Conservation (phyloP, 2,888 invertebrate genomes). For the Neelides folsomi region DNA sequence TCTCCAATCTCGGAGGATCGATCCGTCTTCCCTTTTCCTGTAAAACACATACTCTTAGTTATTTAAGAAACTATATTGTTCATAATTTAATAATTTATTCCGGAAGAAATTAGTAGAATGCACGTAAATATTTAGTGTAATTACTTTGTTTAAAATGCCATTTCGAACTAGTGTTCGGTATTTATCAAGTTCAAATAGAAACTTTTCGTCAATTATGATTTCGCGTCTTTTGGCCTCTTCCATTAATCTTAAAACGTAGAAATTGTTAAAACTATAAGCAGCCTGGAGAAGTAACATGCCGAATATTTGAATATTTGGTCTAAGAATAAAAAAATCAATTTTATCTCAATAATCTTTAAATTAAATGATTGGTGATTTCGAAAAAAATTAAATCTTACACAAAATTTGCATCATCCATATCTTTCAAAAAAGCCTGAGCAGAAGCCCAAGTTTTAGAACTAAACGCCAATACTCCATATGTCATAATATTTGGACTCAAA, state of each 20-base stretch:
- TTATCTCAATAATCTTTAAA: too few relatives aligned
- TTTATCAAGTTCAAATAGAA: slow-evolving; percentile 49
- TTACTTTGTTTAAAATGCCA: slow-evolving; percentile 43
- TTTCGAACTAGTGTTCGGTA: slow-evolving; percentile 48
- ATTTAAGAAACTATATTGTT: too few relatives aligned
- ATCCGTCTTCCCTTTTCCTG: slow-evolving; percentile 24
- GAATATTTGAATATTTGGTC: slow-evolving; percentile 60
- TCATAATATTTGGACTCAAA: slow-evolving; percentile 58
- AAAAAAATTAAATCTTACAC: too few relatives aligned
- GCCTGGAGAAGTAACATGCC: slow-evolving; percentile 59
- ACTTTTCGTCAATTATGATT: slow-evolving; percentile 49
- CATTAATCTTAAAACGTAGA: slow-evolving; percentile 56
- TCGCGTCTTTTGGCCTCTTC: slow-evolving; percentile 49
- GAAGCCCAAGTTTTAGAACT: slow-evolving; percentile 54
- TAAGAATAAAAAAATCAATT: slow-evolving; percentile 33
- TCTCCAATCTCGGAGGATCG: background rate
- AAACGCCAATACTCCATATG: slow-evolving; percentile 72
- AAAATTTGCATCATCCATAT: slow-evolving; percentile 55
- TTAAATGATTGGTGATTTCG: too few relatives aligned
- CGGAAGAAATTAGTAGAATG: too few relatives aligned
- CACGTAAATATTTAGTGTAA: too few relatives aligned
- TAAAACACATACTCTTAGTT: too few relatives aligned
- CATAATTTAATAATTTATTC: too few relatives aligned
- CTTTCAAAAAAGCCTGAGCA: slow-evolving; percentile 51
- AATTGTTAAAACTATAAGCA: slow-evolving; percentile 47